A percentile compares a stretch with the other conserved stretches of the same genome.
These are phyloP conservation scores for Atopsyche davidsoni DNA, from an alignment of 1,140 invertebrate species.

Conservation along the genomic window DNA sequence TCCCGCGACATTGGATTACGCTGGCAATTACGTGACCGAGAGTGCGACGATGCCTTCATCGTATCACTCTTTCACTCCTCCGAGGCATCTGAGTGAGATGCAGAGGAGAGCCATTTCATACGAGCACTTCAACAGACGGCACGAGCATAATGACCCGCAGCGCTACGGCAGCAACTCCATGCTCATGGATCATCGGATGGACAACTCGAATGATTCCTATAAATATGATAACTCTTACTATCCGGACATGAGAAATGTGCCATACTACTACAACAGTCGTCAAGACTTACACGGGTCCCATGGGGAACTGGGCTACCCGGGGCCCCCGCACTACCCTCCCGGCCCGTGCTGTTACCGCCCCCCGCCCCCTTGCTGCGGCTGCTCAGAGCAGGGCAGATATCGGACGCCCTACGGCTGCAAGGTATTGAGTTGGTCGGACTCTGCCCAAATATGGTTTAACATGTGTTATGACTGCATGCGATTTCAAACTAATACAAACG, in stretches of 20 bases:
- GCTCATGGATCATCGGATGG: constrained; percentile 32
- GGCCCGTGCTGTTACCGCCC: constrained; percentile 32
- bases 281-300: constrained; percentile 29
- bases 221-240: constrained; percentile 32
- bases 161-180: constrained; percentile 41
- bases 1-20: constrained; percentile 29
- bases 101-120: constrained; percentile 47
- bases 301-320: constrained; percentile 29
- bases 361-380: constrained; percentile 37
- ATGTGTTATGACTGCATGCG: no score
- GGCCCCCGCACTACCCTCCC: constrained; percentile 30
- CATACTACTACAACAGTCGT: constrained; percentile 22
- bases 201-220: constrained; percentile 19
- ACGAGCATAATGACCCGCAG: constrained; percentile 40
- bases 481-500: no score
- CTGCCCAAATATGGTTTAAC: no score
- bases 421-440: constrained; percentile 26
- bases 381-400: constrained; percentile 34
- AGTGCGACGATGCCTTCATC: neutral
- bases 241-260: constrained; percentile 24
- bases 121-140: constrained; percentile 45
- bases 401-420: constrained; percentile 32
- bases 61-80: constrained; percentile 18
- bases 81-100: constrained; percentile 32
- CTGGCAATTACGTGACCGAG: constrained; percentile 11